Evolutionary conservation across 92 coral and sea anemone species (phyloP), one percentile per base, ranked within the genome.

Genomic region (Umimayanthus chanpuru): DNA sequence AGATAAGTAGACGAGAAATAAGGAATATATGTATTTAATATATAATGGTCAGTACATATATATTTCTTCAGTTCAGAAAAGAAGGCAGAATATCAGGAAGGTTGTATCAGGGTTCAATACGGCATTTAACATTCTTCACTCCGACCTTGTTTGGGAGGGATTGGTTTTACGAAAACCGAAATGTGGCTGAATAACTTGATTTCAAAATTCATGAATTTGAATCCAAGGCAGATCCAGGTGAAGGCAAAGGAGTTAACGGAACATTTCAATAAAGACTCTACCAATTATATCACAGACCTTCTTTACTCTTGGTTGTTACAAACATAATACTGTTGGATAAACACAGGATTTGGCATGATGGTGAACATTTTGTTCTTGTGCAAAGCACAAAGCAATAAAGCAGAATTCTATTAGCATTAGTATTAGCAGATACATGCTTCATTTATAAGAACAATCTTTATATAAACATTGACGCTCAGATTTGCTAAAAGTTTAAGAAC

Each of bases 231-330:
- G 68, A 23, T 23, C 68, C 68, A 61, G 25, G 68, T 61, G 68
- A 61, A 61, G 23, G n/a, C 58, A n/a, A 43, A 29, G 72, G 30
- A 29, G 58, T 80, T 30, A 5, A 56, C 11, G 47, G 40, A 56
- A 55, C 84, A 80, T 53, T 55, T 32, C n/a, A 16, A 53, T 55
- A 80, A 80, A 80, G 71, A 32, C 71, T 80, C 61, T 29, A 77
- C 11, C 64, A 30, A 80, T 80, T 80, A 56, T 11, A 16, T 7
- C 58, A 67, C 71, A 10, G 70, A 80, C 30, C 72, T 80, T 80
- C 36, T 56, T 29, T 53, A 10, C 67, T 18, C 6, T 12, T 5
- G 14, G 40, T 18, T 30, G 49, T 56, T 80, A 9, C 4, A 56
- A 26, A 41, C 9, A 29, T 56, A 80, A 80, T 15, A 14, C 72